Evolutionary conservation across 2,113 vertebrate species (phyloP), one percentile per base, ranked within the genome.

Genomic region (Bettongia penicillata): DNA sequence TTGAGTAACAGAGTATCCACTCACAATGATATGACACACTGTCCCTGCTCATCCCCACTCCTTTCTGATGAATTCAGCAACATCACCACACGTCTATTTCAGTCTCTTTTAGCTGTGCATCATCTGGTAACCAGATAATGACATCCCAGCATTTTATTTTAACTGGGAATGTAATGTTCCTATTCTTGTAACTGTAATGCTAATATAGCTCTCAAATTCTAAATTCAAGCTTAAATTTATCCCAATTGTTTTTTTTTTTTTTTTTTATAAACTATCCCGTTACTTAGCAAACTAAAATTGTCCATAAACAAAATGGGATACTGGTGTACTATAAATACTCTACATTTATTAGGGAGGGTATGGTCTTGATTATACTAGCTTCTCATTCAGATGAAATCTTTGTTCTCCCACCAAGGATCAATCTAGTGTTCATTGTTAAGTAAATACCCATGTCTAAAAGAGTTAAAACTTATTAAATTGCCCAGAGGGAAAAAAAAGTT

Each of bases 181-280:
- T 94, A 49, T 91, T 97, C 92, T 96, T 91, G 91, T 95, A 93
- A 95, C 95, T 97, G 95, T 93, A 96, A 96, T 94, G 92, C 49
- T 94, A 96, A 96, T 91, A 92, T 91, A 97, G 90, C 68, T 96
- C 93, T 94, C 93, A 89, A 51, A 96, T 97, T 98, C 95, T 90
- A 96, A 98, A 96, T 97, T 95, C 95, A 97, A 95, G 95, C 96
- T 97, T 97, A 97, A 97, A 97, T 98, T 97, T 97, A 97, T 95
- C 94, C 94, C 97, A 95, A 98, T 97, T 92, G 91, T 97, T 95
- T n/a, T n/a, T n/a, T n/a, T n/a, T n/a, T n/a, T n/a, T n/a, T n/a
- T n/a, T n/a, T n/a, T n/a, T 93, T 94, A 94, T 94, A 97, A 95
- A 98, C 0, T 49, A 95, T 96, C 91, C 93, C 55, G 89, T 96